Base-by-base conservation (phyloP, 1,140 invertebrate genomes). In the Magallana ariakensis region DNA sequence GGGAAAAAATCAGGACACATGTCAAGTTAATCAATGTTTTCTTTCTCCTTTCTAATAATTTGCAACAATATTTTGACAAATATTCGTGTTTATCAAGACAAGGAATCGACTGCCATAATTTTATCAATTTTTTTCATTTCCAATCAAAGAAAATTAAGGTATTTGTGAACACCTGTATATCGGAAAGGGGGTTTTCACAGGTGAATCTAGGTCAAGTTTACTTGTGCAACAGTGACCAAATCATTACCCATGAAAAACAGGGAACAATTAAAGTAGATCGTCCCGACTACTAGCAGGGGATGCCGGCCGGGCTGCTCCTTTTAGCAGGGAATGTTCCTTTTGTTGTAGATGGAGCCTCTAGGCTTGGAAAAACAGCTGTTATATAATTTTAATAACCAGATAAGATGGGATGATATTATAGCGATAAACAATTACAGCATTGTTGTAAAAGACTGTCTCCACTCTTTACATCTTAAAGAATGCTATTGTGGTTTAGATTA, bases 21-120 rank as follows among this genome's bases (percentile, higher is more conserved):
- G 66, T 75, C 66, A 75, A 33, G 22, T 75, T 75, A 75, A 75
- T 26, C 66, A 75, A 33, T 75, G 66, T 75, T 75, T 75, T 75
- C 66, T 11, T 75, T 75, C 22, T 75, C 22, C 22, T 26, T 33
- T 75, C 33, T 75, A 75, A 75, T 75, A 75, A 75, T 75, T 75
- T 26, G 22, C 66, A 75, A 26, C 22, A 75, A 75, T 75, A 75
- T 75, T 75, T 75, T 9, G 19, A 75, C 66, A 75, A 75, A 75
- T 11, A 26, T 75, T 19, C 66, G 15, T 75, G 66, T 75, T 75
- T 75, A 75, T 75, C 66, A 75, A 19, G 9, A 3, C 22, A 75
- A 75, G 66, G 66, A 75, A 75, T 75, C 66, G 11, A 19, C 66
- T 75, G 66, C 66, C 66, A 75, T 33, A 75, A 75, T 75, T 75